Evolutionary conservation across 2,797 vertebrate genomes (phyloP).

Genomic region (Caiman crocodilus): DNA sequence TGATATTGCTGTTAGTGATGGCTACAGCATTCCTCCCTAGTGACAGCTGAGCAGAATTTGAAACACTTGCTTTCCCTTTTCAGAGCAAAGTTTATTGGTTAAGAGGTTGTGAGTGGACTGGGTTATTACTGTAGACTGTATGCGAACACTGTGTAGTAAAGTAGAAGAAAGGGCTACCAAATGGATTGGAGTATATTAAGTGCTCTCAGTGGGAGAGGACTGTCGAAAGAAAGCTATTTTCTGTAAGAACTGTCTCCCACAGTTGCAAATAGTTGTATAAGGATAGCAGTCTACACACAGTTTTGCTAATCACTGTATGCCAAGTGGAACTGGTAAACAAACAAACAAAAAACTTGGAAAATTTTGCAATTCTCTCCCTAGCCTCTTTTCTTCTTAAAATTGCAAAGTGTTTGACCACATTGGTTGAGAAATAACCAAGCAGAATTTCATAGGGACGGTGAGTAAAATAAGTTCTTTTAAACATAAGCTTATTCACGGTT

Average conservation of each 20-base stretch:
- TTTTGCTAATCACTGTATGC: background rate
- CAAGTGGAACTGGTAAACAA: background rate
- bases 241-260: background rate
- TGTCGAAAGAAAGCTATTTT: slow-evolving; percentile 6
- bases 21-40: background rate
- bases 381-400: background rate
- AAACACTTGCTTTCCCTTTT: background rate
- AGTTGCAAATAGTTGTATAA: background rate
- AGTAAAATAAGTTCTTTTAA: background rate
- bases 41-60: background rate
- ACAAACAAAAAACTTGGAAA: background rate
- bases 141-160: accelerated
- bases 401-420: background rate
- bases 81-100: background rate
- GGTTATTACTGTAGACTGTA: accelerated
- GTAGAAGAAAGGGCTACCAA: background rate
- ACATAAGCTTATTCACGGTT: background rate
- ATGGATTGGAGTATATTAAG: accelerated
- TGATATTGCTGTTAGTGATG: background rate
- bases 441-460: background rate
- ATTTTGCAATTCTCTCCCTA: background rate
- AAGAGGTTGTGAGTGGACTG: background rate
- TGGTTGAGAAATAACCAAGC: background rate
- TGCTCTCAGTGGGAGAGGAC: background rate
- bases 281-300: background rate